Conservation (phyloP, 2,797 vertebrate species). For the Macropodus opercularis region DNA sequence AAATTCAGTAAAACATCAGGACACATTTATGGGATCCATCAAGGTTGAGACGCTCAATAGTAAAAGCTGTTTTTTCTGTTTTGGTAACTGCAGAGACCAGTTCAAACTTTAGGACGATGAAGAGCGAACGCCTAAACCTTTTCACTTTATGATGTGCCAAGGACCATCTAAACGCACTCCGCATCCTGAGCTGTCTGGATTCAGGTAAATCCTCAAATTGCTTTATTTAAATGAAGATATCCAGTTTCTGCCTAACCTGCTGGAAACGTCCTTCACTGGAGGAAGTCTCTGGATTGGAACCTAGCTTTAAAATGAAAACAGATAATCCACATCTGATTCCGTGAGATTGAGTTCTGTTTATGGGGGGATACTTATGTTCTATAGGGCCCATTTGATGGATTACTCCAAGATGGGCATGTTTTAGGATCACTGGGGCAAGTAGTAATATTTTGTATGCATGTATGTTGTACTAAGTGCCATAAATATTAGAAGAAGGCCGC, state of each 20-base stretch:
- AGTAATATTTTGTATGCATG: not conserved
- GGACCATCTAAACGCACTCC: not conserved
- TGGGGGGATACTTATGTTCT: not conserved
- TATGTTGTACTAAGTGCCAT: constrained; percentile 6
- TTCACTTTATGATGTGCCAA: not conserved
- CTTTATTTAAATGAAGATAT: not conserved
- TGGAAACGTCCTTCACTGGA: not conserved
- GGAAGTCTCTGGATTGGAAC: not conserved
- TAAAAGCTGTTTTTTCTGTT: no score
- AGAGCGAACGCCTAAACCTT: no score
- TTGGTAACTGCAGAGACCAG: no score
- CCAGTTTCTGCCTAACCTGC: not conserved
- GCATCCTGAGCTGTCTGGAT: not conserved
- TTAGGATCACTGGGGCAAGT: not conserved
- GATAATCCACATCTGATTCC: not conserved
- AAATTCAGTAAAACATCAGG: no score
- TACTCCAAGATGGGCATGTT: not conserved
- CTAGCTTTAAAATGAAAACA: not conserved
- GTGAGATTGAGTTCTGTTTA: not conserved
- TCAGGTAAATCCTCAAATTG: not conserved
- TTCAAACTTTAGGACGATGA: no score
- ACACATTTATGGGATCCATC: no score
- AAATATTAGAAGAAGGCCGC: no score
- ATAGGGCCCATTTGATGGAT: no score
- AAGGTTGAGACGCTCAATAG: no score